Evolutionary conservation across 1,140 invertebrate species (phyloP).

Genomic region (Venustaconcha ellipsiformis): DNA sequence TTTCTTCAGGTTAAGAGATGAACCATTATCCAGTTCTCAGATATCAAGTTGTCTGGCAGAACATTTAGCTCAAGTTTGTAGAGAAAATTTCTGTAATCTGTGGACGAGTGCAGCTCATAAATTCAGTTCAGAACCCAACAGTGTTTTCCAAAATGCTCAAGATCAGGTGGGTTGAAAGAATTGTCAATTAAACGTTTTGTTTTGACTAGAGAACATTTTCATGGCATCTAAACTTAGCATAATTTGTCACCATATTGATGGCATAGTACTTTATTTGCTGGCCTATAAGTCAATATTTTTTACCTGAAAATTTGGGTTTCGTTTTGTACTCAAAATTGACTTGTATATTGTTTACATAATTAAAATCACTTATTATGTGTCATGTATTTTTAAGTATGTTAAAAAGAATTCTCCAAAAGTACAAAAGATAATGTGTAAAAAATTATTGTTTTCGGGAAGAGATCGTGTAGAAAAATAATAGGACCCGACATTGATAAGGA

Average conservation of each 20-base stretch:
- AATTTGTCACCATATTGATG: background rate
- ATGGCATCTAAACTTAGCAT: background rate
- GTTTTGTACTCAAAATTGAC: too few species aligned
- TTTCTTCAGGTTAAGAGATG: conserved; percentile 21
- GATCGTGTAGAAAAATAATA: too few species aligned
- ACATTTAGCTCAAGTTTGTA: conserved; percentile 23
- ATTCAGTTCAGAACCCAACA: background rate
- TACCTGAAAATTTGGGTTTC: background rate
- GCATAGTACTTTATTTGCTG: background rate
- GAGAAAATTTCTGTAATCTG: conserved; percentile 34
- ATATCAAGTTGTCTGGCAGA: conserved; percentile 5
- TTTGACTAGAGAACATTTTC: background rate
- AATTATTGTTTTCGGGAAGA: too few species aligned
- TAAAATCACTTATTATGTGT: too few species aligned
- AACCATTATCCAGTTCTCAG: conserved; percentile 8
- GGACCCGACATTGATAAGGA: too few species aligned
- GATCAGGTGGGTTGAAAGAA: conserved; percentile 14
- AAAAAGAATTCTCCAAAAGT: too few species aligned
- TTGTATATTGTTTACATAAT: too few species aligned
- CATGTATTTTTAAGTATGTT: too few species aligned
- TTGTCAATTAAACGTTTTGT: background rate
- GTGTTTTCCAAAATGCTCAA: conserved; percentile 2
- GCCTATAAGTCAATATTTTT: background rate
- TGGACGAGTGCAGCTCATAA: conserved; percentile 25
- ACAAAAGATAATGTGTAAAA: too few species aligned